Conservation (phyloP, 2,797 vertebrate genomes). For the Enteromius treurensis region DNA sequence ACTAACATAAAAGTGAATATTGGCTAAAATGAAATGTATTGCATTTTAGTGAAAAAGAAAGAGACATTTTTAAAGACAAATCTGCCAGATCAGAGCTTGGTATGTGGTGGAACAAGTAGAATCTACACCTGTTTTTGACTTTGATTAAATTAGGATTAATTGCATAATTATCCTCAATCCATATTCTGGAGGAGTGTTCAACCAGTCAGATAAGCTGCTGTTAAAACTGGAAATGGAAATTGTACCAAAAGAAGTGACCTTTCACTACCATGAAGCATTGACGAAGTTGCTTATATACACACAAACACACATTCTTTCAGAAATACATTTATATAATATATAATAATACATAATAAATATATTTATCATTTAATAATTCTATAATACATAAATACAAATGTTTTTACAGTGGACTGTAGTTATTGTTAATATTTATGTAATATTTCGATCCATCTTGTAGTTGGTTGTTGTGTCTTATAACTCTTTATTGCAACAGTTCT, state of each 20-base stretch:
- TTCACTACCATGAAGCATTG: not conserved
- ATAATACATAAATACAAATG: not conserved
- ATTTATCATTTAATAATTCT: not conserved
- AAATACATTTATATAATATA: not conserved
- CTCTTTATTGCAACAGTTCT: not conserved
- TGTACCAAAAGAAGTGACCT: not conserved
- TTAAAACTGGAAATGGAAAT: not conserved
- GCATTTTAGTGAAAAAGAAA: not conserved
- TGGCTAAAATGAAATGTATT: not conserved
- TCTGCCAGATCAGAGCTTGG: not conserved
- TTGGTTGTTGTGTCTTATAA: not conserved
- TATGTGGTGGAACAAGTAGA: not conserved
- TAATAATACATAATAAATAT: too few relatives aligned
- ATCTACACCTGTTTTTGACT: not conserved
- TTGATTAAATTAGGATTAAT: not conserved
- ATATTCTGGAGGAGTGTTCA: not conserved
- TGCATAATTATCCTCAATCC: not conserved
- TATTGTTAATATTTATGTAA: not conserved
- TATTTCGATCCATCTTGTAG: too few relatives aligned
- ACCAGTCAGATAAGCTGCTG: not conserved
- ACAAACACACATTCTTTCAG: not conserved
- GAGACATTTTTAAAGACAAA: not conserved
- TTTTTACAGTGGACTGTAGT: not conserved
- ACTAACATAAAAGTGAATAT: not conserved
- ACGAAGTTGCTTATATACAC: not conserved